Conservation (phyloP, 2,888 invertebrate genomes). For the Heliothis peltigera region DNA sequence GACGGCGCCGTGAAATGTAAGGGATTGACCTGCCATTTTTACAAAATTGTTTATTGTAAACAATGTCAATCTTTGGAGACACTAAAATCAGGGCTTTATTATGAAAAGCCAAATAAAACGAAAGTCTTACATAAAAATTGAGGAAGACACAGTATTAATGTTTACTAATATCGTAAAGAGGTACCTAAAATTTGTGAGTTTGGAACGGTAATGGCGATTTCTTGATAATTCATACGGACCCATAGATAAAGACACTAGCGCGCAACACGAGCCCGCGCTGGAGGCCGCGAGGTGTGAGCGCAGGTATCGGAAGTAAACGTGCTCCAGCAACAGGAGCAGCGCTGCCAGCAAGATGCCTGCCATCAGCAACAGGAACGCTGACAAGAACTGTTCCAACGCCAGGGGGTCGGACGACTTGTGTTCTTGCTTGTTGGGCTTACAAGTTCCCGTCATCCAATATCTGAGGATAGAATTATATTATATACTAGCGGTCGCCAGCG, state of each 20-base stretch:
- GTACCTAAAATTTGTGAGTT: too few species aligned
- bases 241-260: conserved; percentile 97
- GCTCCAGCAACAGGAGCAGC: conserved; percentile 96
- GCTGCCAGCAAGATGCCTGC: conserved; percentile 98
- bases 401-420: conserved; percentile 97
- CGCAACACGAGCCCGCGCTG: conserved; percentile 97
- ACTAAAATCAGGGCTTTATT: too few species aligned
- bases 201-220: neutral
- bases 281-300: conserved; percentile 96
- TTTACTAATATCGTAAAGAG: too few species aligned
- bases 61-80: too few species aligned
- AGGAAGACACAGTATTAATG: too few species aligned
- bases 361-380: conserved; percentile 98
- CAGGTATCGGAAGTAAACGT: conserved; percentile 98
- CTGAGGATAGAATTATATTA: conserved; percentile 77
- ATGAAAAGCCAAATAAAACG: too few species aligned
- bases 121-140: too few species aligned
- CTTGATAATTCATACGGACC: conserved; percentile 83
- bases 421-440: conserved; percentile 97
- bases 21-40: conserved; percentile 91
- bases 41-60: neutral
- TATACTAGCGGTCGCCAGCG: too few species aligned
- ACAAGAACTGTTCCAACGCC: conserved; percentile 98
- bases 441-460: conserved; percentile 99
- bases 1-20: conserved; percentile 86